Evolutionary conservation across 2,797 vertebrate species (phyloP), one percentile per base, ranked within the genome.

Genomic region (Oreochromis mossambicus): DNA sequence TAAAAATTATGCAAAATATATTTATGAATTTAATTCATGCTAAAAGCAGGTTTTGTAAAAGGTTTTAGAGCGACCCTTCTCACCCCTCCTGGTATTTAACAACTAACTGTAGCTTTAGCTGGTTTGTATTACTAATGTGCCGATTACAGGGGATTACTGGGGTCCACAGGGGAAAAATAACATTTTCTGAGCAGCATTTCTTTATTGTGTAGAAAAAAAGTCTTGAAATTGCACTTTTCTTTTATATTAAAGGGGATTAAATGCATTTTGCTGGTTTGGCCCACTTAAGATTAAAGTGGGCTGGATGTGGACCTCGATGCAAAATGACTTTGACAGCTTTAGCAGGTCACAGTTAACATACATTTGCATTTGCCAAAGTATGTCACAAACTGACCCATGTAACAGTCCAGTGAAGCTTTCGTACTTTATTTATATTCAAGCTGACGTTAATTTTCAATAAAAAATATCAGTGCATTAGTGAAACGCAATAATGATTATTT

Each of bases 81-180:
- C 21, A 70, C 21, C 38, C 38, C 41, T 70, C 8, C 8, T 14
- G 9, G 4, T 29, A 46, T 70, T 26, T 46, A 11, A 17, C 24
- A 26, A 46, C 43, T 29, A 48, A 3, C 24, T 29, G 41, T 73
- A 29, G 1, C 24, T 73, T 17, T 26, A 68, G 19, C 63, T 43
- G n/a, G 63, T 68, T 68, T 68, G 36, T 68, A 15, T 68, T 43
- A 10, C 36, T 24, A 68, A 24, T 43, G n/a, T 21, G 8, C 13
- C 3, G 63, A 63, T 63, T 41, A 38, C 36, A 34, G 8, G 34
- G 2, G 63, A 63, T 63, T 58, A 6, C 55, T 17, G 55, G 1
- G 19, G 56, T 61, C 29, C 56, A 61, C 3, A 3, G 56, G 9
- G 8, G 29, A 0, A 0, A 2, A 61, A 2, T 6, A 36, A 34